Conservation (phyloP, 64 coral and sea anemone species). For the Acropora yongei region DNA sequence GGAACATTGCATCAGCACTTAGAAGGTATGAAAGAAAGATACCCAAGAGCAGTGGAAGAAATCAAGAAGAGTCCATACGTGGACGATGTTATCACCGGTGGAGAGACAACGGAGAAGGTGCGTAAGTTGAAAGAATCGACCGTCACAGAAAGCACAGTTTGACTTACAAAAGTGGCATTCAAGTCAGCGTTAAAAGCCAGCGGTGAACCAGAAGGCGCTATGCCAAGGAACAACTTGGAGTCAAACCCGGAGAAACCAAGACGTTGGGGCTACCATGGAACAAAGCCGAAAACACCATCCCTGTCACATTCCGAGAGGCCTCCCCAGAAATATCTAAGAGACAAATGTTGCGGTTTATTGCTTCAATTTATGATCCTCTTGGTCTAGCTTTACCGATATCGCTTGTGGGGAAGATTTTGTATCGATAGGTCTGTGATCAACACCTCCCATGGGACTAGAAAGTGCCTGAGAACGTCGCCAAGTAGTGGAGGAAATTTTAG, state of each 20-base stretch:
- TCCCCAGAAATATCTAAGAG: neutral
- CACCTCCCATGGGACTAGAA: neutral
- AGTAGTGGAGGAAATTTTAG: neutral
- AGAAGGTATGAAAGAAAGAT: neutral
- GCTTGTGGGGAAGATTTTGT: conserved; percentile 31
- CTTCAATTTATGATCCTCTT: conserved; percentile 36
- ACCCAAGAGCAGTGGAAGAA: conserved; percentile 47
- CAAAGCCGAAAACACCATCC: neutral
- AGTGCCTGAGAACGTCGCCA: neutral
- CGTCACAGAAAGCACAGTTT: conserved; percentile 13
- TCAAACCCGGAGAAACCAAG: conserved; percentile 43
- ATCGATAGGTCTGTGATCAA: conserved; percentile 24
- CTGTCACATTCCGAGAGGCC: conserved; percentile 11
- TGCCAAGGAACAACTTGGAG: conserved; percentile 43
- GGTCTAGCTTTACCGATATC: conserved; percentile 19
- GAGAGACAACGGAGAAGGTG: conserved; percentile 26
- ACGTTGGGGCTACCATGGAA: conserved; percentile 37
- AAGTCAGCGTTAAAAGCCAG: neutral
- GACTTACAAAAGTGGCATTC: conserved; percentile 67
- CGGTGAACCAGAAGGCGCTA: neutral
- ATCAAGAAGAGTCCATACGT: conserved; percentile 68
- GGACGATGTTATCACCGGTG: conserved; percentile 64
- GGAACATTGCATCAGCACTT: conserved; percentile 44
- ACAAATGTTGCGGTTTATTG: conserved; percentile 29
- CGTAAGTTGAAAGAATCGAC: no score